Evolutionary conservation across 2,888 invertebrate species (phyloP).

Genomic region (Eumacrocentrus americanus): DNA sequence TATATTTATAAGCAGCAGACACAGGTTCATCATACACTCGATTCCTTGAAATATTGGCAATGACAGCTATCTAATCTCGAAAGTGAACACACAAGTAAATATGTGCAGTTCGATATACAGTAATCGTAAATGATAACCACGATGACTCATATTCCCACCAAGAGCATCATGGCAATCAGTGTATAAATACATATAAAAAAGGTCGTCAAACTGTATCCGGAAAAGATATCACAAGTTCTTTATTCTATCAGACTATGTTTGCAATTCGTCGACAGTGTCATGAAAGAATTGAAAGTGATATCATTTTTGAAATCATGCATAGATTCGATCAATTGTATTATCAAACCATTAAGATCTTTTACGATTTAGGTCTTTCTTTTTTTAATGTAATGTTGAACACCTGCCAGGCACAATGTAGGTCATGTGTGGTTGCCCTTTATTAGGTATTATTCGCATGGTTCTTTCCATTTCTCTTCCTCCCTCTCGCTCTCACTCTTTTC

Average conservation of each 20-base stretch:
- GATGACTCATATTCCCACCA: background rate
- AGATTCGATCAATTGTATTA: background rate
- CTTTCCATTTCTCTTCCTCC: background rate
- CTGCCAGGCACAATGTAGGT: conserved; percentile 12
- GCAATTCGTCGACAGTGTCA: background rate
- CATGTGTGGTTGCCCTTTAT: background rate
- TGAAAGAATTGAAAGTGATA: background rate
- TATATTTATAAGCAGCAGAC: too few relatives aligned
- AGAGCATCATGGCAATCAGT: background rate
- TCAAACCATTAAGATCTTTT: too few relatives aligned
- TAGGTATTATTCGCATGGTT: background rate
- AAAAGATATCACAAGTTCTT: background rate
- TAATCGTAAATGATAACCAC: conserved; percentile 30
- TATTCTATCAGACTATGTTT: background rate
- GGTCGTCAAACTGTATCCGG: background rate
- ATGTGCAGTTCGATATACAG: conserved; percentile 35
- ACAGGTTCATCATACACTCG: conserved; percentile 10
- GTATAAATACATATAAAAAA: background rate
- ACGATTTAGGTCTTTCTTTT: background rate
- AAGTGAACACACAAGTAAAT: conserved; percentile 21
- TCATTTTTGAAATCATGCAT: background rate
- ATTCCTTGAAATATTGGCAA: conserved; percentile 28
- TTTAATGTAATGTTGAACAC: background rate
- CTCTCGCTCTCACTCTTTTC: background rate
- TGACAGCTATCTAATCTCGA: conserved; percentile 33